Evolutionary conservation across 2,113 vertebrate genomes (phyloP), one percentile per base, ranked within the genome.

Genomic region (Phasianus colchicus): DNA sequence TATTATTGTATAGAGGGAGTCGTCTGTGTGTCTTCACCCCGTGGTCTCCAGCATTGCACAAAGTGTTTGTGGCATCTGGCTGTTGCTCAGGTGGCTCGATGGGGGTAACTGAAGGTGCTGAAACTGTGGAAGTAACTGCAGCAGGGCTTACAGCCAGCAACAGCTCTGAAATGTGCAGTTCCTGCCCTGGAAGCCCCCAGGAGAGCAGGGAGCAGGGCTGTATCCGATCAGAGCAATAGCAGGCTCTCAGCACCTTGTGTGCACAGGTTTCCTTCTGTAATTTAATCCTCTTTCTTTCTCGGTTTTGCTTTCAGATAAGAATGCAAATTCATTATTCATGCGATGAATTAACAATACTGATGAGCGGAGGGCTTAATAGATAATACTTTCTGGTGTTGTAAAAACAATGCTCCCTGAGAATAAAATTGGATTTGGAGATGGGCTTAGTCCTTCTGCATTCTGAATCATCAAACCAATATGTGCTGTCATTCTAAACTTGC

Each of bases 21-120:
- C 0, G 1, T 34, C 29, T 32, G 2, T 47, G 22, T 0, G 0
- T 58, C 70, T 92, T 71, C 22, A n/a, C 15, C 14, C 18, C 2
- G 6, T 10, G 10, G 2, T 63, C 63, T 79, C 22, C 52, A 40
- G 58, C 20, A 32, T 24, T 87, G 47, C 2, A 0, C 13, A 67
- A 76, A 38, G 52, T 34, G 4, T 27, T 45, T 57, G 34, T 34
- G 22, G 22, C 52, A 20, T 38, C 11, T 72, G 38, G 19, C n/a
- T 58, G 36, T 61, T 2, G 0, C 85, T 75, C 4, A 1, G 3
- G 34, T 55, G 50, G 30, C 57, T 79, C 65, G 40, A 32, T 6
- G 3, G 5, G 17, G 30, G 11, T 32, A 70, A 29, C 1, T 60
- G 27, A 66, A 54, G n/a, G 47, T 81, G 45, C 64, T 82, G 73